Conservation (phyloP, 2,797 vertebrate genomes). For the Botia kubotai region DNA sequence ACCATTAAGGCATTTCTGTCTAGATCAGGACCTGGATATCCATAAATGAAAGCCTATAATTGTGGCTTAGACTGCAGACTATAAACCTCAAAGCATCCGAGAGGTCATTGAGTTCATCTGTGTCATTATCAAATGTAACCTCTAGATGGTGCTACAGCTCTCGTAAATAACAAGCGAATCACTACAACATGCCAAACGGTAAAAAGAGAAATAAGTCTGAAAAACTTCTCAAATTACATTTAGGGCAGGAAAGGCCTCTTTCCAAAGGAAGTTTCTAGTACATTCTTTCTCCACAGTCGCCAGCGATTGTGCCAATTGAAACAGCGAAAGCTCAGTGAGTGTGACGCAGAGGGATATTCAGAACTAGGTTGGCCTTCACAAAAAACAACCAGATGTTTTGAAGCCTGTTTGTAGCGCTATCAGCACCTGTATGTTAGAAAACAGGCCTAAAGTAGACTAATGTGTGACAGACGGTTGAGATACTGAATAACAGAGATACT, state of each 20-base stretch:
- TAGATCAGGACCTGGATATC: background rate
- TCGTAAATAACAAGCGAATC: constrained; percentile 32
- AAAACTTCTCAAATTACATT: constrained; percentile 69
- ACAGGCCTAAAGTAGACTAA: constrained; percentile 18
- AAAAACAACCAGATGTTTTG: constrained; percentile 73
- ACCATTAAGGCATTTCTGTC: no score
- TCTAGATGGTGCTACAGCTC: constrained; percentile 68
- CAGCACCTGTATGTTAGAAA: constrained; percentile 46
- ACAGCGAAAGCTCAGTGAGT: constrained; percentile 26
- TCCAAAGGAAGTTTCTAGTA: constrained; percentile 67
- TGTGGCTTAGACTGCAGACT: background rate
- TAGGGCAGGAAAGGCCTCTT: constrained; percentile 61
- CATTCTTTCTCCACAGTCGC: constrained; percentile 67
- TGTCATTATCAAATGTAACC: constrained; percentile 59
- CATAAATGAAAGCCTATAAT: background rate
- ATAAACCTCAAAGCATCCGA: constrained; percentile 3
- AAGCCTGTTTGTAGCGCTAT: constrained; percentile 59
- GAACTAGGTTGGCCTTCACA: constrained; percentile 30
- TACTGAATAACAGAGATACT: background rate
- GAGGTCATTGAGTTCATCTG: constrained; percentile 39
- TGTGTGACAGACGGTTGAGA: background rate
- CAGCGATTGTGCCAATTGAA: constrained; percentile 12
- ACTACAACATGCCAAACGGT: background rate
- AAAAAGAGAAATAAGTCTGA: constrained; percentile 48
- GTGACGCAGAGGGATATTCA: constrained; percentile 65